Evolutionary conservation across 35 echinoderm and acorn worm species (phyloP).

Genomic region (Heliocidaris tuberculata): DNA sequence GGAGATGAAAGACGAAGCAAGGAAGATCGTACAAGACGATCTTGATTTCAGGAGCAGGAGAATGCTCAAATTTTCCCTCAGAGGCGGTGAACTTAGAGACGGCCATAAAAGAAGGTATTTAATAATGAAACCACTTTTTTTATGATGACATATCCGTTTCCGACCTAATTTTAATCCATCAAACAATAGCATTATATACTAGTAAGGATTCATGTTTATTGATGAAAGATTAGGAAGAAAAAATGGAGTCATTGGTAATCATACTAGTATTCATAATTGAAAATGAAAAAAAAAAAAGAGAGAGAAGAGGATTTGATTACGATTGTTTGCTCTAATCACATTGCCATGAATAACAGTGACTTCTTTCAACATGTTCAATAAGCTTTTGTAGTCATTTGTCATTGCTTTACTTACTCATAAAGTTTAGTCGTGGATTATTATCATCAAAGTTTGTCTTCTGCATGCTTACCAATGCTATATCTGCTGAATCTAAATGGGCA

Average conservation of each 20-base stretch:
- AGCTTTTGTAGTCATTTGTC: too few species aligned
- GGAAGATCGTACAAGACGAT: not conserved
- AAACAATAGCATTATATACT: not conserved
- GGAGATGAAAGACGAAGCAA: conserved; percentile 45
- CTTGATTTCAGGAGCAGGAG: not conserved
- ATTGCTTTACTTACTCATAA: too few species aligned
- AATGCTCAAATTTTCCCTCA: conserved; percentile 32
- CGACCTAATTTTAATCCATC: not conserved
- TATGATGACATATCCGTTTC: not conserved
- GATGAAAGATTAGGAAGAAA: not conserved
- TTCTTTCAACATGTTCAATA: too few species aligned
- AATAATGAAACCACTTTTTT: not conserved
- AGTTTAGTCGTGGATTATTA: too few species aligned
- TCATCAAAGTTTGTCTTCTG: too few species aligned
- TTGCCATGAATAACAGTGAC: too few species aligned
- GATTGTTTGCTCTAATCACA: too few species aligned
- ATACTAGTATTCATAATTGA: not conserved
- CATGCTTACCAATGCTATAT: too few species aligned
- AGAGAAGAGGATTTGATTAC: too few species aligned
- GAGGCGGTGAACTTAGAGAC: conserved; percentile 16
- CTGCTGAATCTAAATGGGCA: too few species aligned
- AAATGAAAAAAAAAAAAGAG: not conserved
- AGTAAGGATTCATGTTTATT: not conserved
- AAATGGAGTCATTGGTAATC: not conserved
- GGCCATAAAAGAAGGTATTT: not conserved